phyloP scores from a whole-genome alignment of 1,140 invertebrate genomes.

The Drosophila carrolli region DNA sequence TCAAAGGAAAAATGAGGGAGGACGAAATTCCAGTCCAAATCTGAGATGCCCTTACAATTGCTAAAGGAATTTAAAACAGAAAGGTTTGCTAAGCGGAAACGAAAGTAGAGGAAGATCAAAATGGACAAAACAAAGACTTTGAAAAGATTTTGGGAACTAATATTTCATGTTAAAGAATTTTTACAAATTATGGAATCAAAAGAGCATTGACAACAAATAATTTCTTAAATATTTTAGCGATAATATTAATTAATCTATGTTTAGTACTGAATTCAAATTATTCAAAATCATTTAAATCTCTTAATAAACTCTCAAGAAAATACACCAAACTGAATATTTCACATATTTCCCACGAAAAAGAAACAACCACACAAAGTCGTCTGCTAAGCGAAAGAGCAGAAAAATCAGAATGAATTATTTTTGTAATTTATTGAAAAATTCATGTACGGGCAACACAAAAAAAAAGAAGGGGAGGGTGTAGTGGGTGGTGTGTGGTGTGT shows the following conservation, averaged over 20 bases:
- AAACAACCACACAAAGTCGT: not conserved
- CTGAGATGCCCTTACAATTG: conserved; percentile 19
- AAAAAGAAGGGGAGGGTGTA: not conserved
- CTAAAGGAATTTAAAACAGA: not conserved
- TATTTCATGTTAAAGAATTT: not conserved
- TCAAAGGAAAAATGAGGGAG: conserved; percentile 17
- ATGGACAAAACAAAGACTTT: too few relatives aligned
- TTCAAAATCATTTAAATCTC: not conserved
- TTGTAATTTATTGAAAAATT: conserved; percentile 34
- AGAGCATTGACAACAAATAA: not conserved
- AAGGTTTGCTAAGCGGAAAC: not conserved
- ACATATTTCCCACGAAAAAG: not conserved
- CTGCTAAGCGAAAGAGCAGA: conserved; percentile 7
- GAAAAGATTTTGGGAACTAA: not conserved
- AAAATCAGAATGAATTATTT: conserved; percentile 25
- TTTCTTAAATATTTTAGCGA: too few relatives aligned
- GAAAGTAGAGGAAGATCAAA: too few relatives aligned
- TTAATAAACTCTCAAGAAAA: not conserved
- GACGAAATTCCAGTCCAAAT: conserved; percentile 6
- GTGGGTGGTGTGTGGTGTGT: conserved; percentile 8
- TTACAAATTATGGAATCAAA: not conserved
- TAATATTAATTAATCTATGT: too few relatives aligned
- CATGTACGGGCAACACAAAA: not conserved
- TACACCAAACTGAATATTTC: not conserved
- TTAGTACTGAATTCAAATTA: not conserved